These are phyloP conservation scores for Drosophila simulans DNA, from an alignment of 1,140 invertebrate species.

Conservation along the genomic window DNA sequence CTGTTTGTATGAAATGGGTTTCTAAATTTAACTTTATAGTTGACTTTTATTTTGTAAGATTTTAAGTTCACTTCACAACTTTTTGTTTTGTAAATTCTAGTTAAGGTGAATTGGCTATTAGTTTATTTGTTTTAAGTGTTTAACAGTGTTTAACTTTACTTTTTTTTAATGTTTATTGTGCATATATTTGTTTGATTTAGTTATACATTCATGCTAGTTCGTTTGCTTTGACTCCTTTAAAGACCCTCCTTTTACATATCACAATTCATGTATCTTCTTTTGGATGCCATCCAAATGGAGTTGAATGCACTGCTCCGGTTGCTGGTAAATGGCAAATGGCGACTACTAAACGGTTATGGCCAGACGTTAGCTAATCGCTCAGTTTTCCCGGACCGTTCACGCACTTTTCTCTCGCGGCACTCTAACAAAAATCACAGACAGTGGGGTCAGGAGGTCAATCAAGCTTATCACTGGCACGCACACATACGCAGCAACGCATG, in stretches of 20 bases:
- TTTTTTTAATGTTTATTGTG: too few species aligned
- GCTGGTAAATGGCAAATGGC: slow-evolving; percentile 1
- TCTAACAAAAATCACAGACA: slow-evolving; percentile 14
- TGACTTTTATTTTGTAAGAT: not conserved
- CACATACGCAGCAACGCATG: not conserved
- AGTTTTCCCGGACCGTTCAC: slow-evolving; percentile 1
- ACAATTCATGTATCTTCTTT: slow-evolving; percentile 1
- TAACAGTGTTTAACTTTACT: not conserved
- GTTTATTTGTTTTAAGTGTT: not conserved
- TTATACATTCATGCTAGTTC: too few species aligned
- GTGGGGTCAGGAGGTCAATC: not conserved
- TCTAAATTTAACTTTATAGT: not conserved
- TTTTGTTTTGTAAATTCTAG: not conserved
- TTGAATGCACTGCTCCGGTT: slow-evolving; percentile 44
- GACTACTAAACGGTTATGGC: slow-evolving; percentile 9
- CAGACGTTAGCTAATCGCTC: slow-evolving; percentile 37
- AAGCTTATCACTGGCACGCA: slow-evolving; percentile 4
- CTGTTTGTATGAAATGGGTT: not conserved
- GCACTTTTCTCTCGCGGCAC: slow-evolving; percentile 12
- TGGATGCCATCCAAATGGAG: slow-evolving; percentile 34
- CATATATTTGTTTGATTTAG: too few species aligned
- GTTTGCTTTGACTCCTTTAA: not conserved
- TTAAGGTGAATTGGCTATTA: not conserved
- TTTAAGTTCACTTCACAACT: not conserved
- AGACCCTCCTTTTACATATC: not conserved